Base-by-base conservation (phyloP, 2,888 invertebrate species). In the Rhorus exstirpatorius region DNA sequence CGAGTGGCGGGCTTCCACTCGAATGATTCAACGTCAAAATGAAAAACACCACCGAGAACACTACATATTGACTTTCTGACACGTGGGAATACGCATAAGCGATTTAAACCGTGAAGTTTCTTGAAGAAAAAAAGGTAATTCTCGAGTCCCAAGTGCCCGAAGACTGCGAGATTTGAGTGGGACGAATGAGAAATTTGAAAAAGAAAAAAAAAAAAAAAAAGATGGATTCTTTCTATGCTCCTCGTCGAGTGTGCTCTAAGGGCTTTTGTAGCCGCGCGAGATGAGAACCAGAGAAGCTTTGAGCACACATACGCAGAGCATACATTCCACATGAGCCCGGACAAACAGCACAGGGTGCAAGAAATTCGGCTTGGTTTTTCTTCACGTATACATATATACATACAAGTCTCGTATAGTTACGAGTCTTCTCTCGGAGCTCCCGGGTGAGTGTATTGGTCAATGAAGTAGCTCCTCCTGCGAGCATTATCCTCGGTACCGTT, bases 211-310 rank as follows among this genome's bases (percentile, higher is more conserved):
- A 65, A 60, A 53, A 44, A 58, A 58, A 31, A 24, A 38, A 51
- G 58, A 76, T 24, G 35, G 51, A 55, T 58, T 58, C 46, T 14
- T n/a, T 44, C 26, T 46, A 51, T 46, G 38, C 46, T 53, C 41
- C 31, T n/a, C 31, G 31, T 12, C 49, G 49, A 70, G 44, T 60
- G 49, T 31, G n/a, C 72, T 58, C 60, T 53, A 79, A 55, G 78
- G 61, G 38, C 74, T 65, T 78, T 84, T 83, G 84, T 84, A 26
- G n/a, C 49, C 44, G 1, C 6, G 1, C 58, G 51, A 80, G 82
- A 84, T 75, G 70, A 81, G 79, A 75, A 71, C 74, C n/a, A n/a
- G 77, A 83, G 84, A 80, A 70, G 71, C 65, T 38, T 44, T 44
- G 63, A n/a, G n/a, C n/a, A n/a, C 12, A 53, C 26, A 14, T 21